Evolutionary conservation across 2,888 invertebrate species (phyloP).

Genomic region (Heliconius hortense): DNA sequence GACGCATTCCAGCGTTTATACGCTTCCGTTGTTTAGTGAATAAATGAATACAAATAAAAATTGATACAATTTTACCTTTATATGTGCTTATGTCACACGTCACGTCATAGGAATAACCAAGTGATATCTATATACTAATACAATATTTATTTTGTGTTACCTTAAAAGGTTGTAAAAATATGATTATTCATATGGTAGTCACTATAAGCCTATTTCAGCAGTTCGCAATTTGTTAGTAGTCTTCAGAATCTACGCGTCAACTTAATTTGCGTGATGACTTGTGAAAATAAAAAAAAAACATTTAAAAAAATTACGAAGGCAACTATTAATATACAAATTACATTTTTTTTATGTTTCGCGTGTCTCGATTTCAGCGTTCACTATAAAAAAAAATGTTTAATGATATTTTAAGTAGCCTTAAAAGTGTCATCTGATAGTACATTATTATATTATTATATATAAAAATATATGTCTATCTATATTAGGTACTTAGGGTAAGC

Average conservation of each 20-base stretch:
- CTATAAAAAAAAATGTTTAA: slow-evolving; percentile 47
- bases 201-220: no score
- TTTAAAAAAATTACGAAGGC: neutral
- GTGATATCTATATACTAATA: neutral
- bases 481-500: no score
- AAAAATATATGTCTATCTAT: no score
- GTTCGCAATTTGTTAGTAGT: neutral
- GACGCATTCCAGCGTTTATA: slow-evolving; percentile 39
- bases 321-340: neutral
- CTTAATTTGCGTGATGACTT: slow-evolving; percentile 6
- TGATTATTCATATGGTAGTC: neutral
- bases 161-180: neutral
- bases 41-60: slow-evolving; percentile 34
- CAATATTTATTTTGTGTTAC: neutral
- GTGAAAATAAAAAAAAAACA: neutral
- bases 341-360: neutral
- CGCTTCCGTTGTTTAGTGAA: slow-evolving; percentile 40
- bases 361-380: neutral
- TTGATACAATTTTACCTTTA: slow-evolving; percentile 13
- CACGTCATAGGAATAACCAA: neutral
- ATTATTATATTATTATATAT: neutral
- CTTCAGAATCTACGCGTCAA: neutral
- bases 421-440: neutral
- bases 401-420: slow-evolving; percentile 53
- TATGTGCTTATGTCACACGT: slow-evolving; percentile 17